Conservation (phyloP, 2,888 invertebrate species). For the Syritta pipiens region DNA sequence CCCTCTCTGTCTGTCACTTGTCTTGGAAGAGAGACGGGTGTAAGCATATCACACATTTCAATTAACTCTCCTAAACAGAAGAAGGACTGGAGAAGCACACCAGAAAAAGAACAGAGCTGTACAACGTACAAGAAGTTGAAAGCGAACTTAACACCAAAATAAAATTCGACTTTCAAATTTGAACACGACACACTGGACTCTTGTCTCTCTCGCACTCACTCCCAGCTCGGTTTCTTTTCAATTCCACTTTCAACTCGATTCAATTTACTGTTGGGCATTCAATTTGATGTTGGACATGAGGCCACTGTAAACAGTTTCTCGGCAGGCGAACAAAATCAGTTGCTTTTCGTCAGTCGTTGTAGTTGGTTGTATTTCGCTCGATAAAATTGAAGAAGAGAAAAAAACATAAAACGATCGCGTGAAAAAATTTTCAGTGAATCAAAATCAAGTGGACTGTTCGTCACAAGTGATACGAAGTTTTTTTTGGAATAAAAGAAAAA, state of each 20-base stretch:
- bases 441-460: constrained; percentile 69
- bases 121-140: constrained; percentile 53
- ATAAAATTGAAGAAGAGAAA: background rate
- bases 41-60: constrained; percentile 54
- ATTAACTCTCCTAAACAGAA: constrained; percentile 48
- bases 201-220: constrained; percentile 47
- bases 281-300: background rate
- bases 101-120: background rate
- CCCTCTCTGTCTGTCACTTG: background rate
- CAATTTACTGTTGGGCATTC: constrained; percentile 33
- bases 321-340: constrained; percentile 41
- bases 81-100: constrained; percentile 4
- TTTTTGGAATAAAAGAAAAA: background rate
- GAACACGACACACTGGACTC: constrained; percentile 21
- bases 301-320: constrained; percentile 24
- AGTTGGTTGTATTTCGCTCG: constrained; percentile 30
- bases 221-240: constrained; percentile 34
- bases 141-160: constrained; percentile 30
- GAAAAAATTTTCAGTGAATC: constrained; percentile 23
- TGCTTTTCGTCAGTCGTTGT: constrained; percentile 51
- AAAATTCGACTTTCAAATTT: constrained; percentile 35
- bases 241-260: constrained; percentile 50
- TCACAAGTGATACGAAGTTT: constrained; percentile 29
- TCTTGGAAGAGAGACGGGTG: constrained; percentile 2
- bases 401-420: constrained; percentile 53